Evolutionary conservation across 2,113 vertebrate genomes (phyloP), one percentile per base, ranked within the genome.

Genomic region (Brachyistius frenatus): DNA sequence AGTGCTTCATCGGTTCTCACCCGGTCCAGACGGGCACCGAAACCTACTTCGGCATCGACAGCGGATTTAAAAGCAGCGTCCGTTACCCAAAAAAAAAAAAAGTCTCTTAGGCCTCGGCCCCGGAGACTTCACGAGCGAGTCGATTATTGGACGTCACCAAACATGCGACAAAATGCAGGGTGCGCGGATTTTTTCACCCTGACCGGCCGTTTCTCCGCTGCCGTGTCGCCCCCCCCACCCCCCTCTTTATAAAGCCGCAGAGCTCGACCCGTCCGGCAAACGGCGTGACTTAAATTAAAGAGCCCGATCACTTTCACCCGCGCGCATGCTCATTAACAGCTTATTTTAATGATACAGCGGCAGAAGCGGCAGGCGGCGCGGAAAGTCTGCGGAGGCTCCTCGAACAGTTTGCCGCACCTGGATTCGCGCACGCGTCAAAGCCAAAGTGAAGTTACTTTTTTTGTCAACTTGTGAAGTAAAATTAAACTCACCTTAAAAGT

Each of bases 81-180:
- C 69, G 84, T 57, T 84, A 64, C 32, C 39, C 46, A 74, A 67
- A 75, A 46, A 57, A 68, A 81, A 64, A 54, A 55, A 89, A 88
- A 83, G 61, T 92, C 81, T 80, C 52, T 23, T 90, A 95, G 95
- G 94, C 95, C 94, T 92, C 90, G 76, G 89, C 87, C 90, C 86
- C 80, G 82, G 83, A 93, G 87, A 91, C 88, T 92, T 86, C 88
- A 89, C 69, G 23, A 77, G 81, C 74, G 3, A 93, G 88, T 93
- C 93, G 87, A 90, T 86, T 85, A 84, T 87, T 85, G 76, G 88
- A 94, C 95, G 94, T 95, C 94, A 95, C 91, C 92, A 93, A 89
- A 92, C 87, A 88, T 90, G 94, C 93, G 94, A 94, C 94, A 85
- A 64, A 85, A 74, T 3, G 66, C 3, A 73, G 56, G 69, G 58